These are phyloP conservation scores for Sycophila sp. DNA, from an alignment of 1,140 invertebrate genomes.

Conservation along the genomic window DNA sequence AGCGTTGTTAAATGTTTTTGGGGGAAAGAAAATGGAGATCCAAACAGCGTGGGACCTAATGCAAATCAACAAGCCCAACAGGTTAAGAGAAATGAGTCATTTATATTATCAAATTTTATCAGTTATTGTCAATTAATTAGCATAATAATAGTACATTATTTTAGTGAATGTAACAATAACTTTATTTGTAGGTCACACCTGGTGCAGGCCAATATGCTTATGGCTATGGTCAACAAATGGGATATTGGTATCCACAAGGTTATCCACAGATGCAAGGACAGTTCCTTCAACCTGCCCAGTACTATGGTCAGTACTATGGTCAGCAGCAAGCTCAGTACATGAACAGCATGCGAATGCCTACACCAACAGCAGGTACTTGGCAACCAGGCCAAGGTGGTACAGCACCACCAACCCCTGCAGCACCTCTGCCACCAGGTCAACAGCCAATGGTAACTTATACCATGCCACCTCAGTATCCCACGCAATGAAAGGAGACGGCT, in stretches of 20 bases:
- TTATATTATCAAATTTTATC: background rate
- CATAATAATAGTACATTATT: background rate
- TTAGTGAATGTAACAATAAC: background rate
- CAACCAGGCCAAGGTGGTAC: constrained; percentile 65
- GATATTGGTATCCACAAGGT: constrained; percentile 82
- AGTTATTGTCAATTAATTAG: background rate
- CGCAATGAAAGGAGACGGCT: constrained; percentile 70
- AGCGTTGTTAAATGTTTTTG: constrained; percentile 98
- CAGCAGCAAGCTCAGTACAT: constrained; percentile 66
- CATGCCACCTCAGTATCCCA: constrained; percentile 82
- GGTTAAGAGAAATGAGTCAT: constrained; percentile 39
- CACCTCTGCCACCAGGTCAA: constrained; percentile 64
- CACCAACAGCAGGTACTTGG: constrained; percentile 67
- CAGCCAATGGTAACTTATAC: constrained; percentile 79
- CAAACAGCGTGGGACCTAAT: constrained; percentile 71
- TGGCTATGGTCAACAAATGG: constrained; percentile 78
- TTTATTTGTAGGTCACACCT: constrained; percentile 54
- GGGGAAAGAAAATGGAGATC: constrained; percentile 93
- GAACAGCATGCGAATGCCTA: constrained; percentile 68
- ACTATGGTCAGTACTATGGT: constrained; percentile 70
- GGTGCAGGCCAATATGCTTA: constrained; percentile 74
- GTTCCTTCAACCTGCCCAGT: constrained; percentile 59
- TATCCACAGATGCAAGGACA: constrained; percentile 71
- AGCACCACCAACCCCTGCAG: constrained; percentile 64
- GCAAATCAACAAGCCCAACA: constrained; percentile 69